Evolutionary conservation across 2,113 vertebrate genomes (phyloP), one percentile per base, ranked within the genome.

Genomic region (Nanger granti): DNA sequence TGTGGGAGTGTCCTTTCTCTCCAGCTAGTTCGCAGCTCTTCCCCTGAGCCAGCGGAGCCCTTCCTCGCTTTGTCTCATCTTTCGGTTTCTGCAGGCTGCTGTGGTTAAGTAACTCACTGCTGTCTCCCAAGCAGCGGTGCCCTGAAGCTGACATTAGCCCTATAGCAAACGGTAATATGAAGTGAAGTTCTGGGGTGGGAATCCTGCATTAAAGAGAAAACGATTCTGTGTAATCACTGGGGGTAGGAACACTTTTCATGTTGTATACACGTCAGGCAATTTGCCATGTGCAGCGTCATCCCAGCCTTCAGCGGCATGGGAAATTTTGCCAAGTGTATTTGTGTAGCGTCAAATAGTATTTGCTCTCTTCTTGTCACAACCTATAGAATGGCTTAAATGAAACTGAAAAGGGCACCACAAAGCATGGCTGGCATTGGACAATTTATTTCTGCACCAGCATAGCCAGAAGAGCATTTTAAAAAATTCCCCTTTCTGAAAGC

Each of bases 211-310:
- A 98, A 97, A 98, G 92, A 90, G 44, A 97, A 98, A 98, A 95
- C 44, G 93, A 96, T 98, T 98, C 95, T 95, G 59, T 96, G 44
- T 59, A 93, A 94, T 98, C 97, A 96, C 47, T 90, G 97, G 93
- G 97, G 83, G 47, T 92, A 98, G 96, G 93, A 97, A 94, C 64
- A 12, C 94, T 98, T 98, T 88, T 98, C 97, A 98, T 89, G 24
- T 94, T 97, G 60, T 62, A 91, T 96, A 52, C 4, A 12, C 44
- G 17, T 98, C 96, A 98, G 96, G 85, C 57, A 93, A 94, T 93
- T 99, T 97, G 82, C 64, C 93, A 91, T 97, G 89, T 96, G 83
- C 22, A 2, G 14, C 96, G 87, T 95, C 60, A 17, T 66, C 3
- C 82, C 29, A 88, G 64, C 29, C 4, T 86, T 29, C 29, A 24